Evolutionary conservation across 2,888 invertebrate species (phyloP).

Genomic region (Drosophila lacicola): DNA sequence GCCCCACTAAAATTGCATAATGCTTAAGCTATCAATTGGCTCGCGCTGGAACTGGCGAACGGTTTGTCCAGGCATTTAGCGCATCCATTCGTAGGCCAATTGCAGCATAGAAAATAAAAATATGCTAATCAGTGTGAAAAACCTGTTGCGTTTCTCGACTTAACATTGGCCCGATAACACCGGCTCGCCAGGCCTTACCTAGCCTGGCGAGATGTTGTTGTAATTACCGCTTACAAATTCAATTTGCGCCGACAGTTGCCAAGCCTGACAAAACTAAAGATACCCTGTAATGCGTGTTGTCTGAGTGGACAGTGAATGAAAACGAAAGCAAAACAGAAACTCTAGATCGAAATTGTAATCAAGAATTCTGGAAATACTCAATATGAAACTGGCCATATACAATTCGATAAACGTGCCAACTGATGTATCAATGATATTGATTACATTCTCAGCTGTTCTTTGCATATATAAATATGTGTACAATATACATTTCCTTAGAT

Average conservation of each 20-base stretch:
- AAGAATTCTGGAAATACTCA: background rate
- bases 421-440: background rate
- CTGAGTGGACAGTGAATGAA: background rate
- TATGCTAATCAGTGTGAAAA: slow-evolving; percentile 46
- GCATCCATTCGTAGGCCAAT: slow-evolving; percentile 38
- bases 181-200: background rate
- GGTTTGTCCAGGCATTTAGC: slow-evolving; percentile 46
- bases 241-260: slow-evolving; percentile 18
- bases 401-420: background rate
- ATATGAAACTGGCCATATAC: background rate
- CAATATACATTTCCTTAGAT: too few relatives aligned
- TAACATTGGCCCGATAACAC: slow-evolving; percentile 13
- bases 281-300: slow-evolving; percentile 11
- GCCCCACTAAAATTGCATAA: slow-evolving; percentile 39
- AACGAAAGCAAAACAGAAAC: background rate
- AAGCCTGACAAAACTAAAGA: slow-evolving; percentile 1
- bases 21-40: slow-evolving; percentile 11
- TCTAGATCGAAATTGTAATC: background rate
- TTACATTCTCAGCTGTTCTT: background rate
- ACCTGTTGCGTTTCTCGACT: slow-evolving; percentile 40
- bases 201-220: slow-evolving; percentile 18
- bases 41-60: slow-evolving; percentile 6
- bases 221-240: slow-evolving; percentile 30
- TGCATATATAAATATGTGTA: background rate
- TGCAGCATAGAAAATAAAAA: slow-evolving; percentile 44